These are phyloP conservation scores for Zhengitettix transpicula DNA, from an alignment of 2,888 invertebrate species.

Conservation along the genomic window DNA sequence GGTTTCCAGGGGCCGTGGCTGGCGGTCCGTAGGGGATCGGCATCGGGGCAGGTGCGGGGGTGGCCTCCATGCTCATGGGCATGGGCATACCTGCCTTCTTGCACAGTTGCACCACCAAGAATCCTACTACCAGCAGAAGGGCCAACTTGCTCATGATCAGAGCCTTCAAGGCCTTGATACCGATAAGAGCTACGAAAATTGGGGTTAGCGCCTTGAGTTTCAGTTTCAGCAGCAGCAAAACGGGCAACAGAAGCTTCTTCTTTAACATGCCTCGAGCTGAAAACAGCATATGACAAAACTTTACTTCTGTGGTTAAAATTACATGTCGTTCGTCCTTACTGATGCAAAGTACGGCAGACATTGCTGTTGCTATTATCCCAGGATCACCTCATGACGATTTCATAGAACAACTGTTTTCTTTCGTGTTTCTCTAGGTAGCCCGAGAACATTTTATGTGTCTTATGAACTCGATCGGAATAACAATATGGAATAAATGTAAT, in stretches of 20 bases:
- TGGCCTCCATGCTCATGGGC: slow-evolving; percentile 36
- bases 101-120: slow-evolving; percentile 59
- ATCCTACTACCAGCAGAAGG: slow-evolving; percentile 62
- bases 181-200: slow-evolving; percentile 58
- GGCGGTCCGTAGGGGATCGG: slow-evolving; percentile 9
- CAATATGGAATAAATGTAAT: too few species aligned
- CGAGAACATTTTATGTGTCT: too few species aligned
- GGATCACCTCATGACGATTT: too few species aligned
- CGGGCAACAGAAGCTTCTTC: slow-evolving; percentile 67
- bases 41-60: slow-evolving; percentile 8
- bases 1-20: slow-evolving; percentile 9
- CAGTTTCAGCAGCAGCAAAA: slow-evolving; percentile 60
- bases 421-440: too few species aligned
- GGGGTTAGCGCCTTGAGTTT: slow-evolving; percentile 75
- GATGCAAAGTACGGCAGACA: too few species aligned
- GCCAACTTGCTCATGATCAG: slow-evolving; percentile 70
- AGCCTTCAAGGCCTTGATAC: slow-evolving; percentile 69
- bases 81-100: slow-evolving; percentile 68
- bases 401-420: too few species aligned
- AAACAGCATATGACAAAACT: not conserved
- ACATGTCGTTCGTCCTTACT: too few species aligned
- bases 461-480: too few species aligned
- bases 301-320: too few species aligned
- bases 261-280: slow-evolving; percentile 62
- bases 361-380: too few species aligned